A percentile compares a stretch with the other conserved stretches of the same genome.
Evolutionary conservation across 2,888 invertebrate species (phyloP).

Genomic region (Eristalis tenax): DNA sequence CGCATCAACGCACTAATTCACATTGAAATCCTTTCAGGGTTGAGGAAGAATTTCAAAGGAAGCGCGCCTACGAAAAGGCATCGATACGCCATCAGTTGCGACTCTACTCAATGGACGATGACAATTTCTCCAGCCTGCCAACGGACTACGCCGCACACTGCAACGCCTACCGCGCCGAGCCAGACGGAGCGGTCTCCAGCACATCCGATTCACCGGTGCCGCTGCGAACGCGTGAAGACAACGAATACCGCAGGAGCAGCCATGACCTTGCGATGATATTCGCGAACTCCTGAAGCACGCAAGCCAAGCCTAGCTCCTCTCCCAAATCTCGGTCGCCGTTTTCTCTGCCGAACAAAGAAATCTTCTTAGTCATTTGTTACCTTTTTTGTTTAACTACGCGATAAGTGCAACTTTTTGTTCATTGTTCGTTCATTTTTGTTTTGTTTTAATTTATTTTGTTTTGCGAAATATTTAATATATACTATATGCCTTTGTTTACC

Average conservation of each 20-base stretch:
- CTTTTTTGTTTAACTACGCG: background rate
- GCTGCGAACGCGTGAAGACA: background rate
- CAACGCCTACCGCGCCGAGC: conserved; percentile 83
- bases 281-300: background rate
- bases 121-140: conserved; percentile 83
- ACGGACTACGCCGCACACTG: conserved; percentile 60
- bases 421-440: background rate
- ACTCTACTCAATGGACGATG: conserved; percentile 83
- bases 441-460: background rate
- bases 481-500: background rate
- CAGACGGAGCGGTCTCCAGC: conserved; percentile 87
- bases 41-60: conserved; percentile 93
- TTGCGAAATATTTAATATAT: background rate
- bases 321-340: background rate
- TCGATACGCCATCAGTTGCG: conserved; percentile 89
- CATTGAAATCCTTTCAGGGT: conserved; percentile 82
- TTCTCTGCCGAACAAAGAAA: background rate
- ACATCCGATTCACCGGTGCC: conserved; percentile 19
- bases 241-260: conserved; percentile 2
- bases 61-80: conserved; percentile 89
- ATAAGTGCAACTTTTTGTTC: background rate
- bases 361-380: conserved; percentile 27
- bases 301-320: background rate
- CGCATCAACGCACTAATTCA: background rate
- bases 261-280: conserved; percentile 23